phyloP scores from a whole-genome alignment of 2,113 vertebrate species.

The Petroica traversi region DNA sequence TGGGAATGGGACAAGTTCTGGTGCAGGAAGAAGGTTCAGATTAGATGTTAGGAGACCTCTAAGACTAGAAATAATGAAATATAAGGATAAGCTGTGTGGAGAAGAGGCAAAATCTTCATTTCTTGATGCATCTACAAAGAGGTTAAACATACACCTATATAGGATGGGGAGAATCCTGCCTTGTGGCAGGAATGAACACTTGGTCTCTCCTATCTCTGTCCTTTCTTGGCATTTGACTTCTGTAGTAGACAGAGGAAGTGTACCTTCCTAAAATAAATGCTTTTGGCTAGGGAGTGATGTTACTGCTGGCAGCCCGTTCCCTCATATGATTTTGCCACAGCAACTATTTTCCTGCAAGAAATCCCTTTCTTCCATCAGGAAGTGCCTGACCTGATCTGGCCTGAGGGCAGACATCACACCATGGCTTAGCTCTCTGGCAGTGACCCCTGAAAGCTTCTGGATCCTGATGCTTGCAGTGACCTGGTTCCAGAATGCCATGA shows the following conservation, averaged over 20 bases:
- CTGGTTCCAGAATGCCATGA: background rate
- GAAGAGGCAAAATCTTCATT: background rate
- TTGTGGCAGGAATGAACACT: background rate
- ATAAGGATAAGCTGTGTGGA: background rate
- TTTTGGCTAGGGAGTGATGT: background rate
- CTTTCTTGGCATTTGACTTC: background rate
- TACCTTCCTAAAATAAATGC: background rate
- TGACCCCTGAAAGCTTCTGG: background rate
- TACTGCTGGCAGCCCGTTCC: background rate
- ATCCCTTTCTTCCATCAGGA: background rate
- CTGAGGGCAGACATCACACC: background rate
- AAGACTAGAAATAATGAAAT: background rate
- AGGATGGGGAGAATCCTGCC: background rate
- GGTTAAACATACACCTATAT: background rate
- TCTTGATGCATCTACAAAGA: background rate
- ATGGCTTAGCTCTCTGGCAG: background rate
- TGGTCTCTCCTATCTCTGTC: background rate
- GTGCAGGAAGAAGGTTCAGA: background rate
- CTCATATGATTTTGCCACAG: background rate
- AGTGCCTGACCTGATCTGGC: background rate
- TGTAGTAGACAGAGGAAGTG: background rate
- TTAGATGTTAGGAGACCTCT: background rate
- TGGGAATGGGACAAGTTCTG: background rate
- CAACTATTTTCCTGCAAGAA: background rate
- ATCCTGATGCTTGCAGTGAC: background rate